Evolutionary conservation across 2,113 vertebrate species (phyloP).

Genomic region (Neolamprologus devosi): DNA sequence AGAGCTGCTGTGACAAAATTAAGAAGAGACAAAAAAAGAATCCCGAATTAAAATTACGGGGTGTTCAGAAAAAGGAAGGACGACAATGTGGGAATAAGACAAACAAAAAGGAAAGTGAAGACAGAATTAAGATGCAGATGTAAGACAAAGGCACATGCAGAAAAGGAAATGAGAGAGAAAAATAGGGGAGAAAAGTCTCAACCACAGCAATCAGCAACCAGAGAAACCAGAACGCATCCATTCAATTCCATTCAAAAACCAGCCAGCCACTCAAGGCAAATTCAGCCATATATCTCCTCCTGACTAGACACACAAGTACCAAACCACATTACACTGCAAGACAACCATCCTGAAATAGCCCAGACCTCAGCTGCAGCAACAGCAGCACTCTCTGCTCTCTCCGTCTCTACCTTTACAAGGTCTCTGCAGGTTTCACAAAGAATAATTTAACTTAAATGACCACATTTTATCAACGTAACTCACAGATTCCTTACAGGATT

Average conservation of each 20-base stretch:
- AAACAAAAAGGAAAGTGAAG: neutral
- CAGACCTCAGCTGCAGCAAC: conserved; percentile 16
- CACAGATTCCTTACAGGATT: neutral
- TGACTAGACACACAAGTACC: conserved; percentile 31
- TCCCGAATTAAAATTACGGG: neutral
- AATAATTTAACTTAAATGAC: neutral
- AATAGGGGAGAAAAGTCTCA: neutral
- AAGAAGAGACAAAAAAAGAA: neutral
- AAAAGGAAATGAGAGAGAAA: conserved; percentile 5
- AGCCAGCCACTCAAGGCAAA: conserved; percentile 29
- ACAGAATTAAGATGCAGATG: neutral
- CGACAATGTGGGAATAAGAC: neutral
- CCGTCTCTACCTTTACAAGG: neutral
- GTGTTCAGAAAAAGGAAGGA: neutral
- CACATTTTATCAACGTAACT: neutral
- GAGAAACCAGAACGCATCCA: conserved; percentile 13
- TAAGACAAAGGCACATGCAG: neutral
- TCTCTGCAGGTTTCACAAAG: conserved; percentile 17
- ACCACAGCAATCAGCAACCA: conserved; percentile 25
- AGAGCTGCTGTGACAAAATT: neutral
- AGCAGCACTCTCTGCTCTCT: neutral
- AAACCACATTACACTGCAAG: conserved; percentile 33
- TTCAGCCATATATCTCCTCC: conserved; percentile 31
- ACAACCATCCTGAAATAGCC: conserved; percentile 39
- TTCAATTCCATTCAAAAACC: conserved; percentile 27